These are phyloP conservation scores for Sinodicranocentrus sp. DNA, from an alignment of 2,888 invertebrate species.

Conservation along the genomic window DNA sequence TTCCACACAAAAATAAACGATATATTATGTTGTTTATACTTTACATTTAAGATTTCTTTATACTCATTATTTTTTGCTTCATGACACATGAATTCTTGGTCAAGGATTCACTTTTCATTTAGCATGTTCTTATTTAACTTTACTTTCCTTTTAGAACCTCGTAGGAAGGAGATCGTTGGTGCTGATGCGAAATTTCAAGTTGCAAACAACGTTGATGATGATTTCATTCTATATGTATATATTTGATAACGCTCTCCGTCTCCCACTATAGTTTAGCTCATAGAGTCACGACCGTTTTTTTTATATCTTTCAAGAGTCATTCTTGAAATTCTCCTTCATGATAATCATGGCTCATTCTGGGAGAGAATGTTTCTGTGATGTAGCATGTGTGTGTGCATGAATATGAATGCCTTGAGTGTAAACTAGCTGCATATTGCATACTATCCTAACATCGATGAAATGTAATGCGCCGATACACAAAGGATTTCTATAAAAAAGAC, in stretches of 20 bases:
- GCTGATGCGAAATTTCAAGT: not conserved
- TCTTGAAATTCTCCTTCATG: not conserved
- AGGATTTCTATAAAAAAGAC: constrained; percentile 14
- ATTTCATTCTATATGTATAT: not conserved
- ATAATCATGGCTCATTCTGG: not conserved
- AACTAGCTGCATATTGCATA: not conserved
- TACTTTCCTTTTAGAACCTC: not conserved
- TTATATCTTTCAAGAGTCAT: not conserved
- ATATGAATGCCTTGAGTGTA: not conserved
- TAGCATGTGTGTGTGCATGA: not conserved
- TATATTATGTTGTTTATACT: too few species aligned
- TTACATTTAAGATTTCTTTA: too few species aligned
- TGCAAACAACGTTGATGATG: not conserved
- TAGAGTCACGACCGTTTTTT: not conserved
- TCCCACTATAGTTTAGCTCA: not conserved
- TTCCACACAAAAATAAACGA: too few species aligned
- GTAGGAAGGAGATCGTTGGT: not conserved
- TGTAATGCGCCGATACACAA: not conserved
- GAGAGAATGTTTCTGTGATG: not conserved
- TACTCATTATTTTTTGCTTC: too few species aligned
- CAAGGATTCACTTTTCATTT: not conserved
- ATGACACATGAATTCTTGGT: not conserved
- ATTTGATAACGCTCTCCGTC: not conserved
- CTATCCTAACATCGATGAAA: not conserved
- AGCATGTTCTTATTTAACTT: not conserved